These are phyloP conservation scores for Icerya purchasi DNA, from an alignment of 2,888 invertebrate genomes.

Conservation along the genomic window DNA sequence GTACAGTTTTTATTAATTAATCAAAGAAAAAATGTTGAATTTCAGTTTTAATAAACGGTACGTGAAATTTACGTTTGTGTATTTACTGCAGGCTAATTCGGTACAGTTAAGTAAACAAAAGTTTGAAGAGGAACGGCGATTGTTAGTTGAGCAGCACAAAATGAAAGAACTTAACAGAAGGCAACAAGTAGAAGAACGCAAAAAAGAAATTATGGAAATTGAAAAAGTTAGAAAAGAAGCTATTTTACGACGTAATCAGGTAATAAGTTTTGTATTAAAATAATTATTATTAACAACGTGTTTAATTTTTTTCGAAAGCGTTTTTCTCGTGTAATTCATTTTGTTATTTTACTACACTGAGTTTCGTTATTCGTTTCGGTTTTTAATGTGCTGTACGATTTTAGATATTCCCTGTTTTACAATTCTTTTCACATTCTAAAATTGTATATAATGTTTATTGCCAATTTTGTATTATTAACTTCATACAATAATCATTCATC, in stretches of 20 bases:
- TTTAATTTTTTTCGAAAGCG: too few species aligned
- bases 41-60: too few species aligned
- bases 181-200: conserved; percentile 56
- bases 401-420: too few species aligned
- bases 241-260: conserved; percentile 57
- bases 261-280: conserved; percentile 17
- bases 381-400: neutral
- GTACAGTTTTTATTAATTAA: too few species aligned
- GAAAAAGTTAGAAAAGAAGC: conserved; percentile 70
- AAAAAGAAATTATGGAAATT: conserved; percentile 70
- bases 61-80: too few species aligned
- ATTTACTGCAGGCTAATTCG: conserved; percentile 37
- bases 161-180: conserved; percentile 42
- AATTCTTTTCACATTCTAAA: too few species aligned
- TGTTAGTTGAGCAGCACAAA: conserved; percentile 61
- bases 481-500: too few species aligned
- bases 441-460: too few species aligned
- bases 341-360: too few species aligned
- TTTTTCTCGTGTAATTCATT: neutral
- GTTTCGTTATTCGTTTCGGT: neutral
- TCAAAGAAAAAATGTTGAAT: too few species aligned
- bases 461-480: too few species aligned
- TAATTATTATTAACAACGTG: too few species aligned
- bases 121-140: conserved; percentile 62
- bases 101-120: conserved; percentile 77